Evolutionary conservation across 2,113 vertebrate genomes (phyloP), one percentile per base, ranked within the genome.

Genomic region (Leuciscus idus): DNA sequence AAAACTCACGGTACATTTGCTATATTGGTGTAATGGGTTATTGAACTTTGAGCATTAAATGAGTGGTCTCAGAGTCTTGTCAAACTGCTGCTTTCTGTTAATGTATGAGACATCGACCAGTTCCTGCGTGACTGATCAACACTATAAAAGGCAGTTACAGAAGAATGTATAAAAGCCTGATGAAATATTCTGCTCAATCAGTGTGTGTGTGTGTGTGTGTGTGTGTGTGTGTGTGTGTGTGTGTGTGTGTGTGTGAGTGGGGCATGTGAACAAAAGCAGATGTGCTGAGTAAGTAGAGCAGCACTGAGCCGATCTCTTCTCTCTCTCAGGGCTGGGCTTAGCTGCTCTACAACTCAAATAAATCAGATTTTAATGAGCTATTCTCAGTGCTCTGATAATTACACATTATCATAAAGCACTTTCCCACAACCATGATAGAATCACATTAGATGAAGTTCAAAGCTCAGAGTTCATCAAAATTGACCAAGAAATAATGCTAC

Each of bases 271-370:
- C 82, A 59, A 59, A 85, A 39, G 84, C 70, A 82, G 59, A 88
- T 50, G 74, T 82, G 83, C 83, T 82, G 83, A 88, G 59, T 70
- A 88, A 85, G 70, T 26, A 68, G 26, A 70, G 62, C 43, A 30
- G 62, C 46, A 33, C 46, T 1, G 43, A 64, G 59, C 21, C 52
- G 36, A 55, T 59, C 76, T 59, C 76, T 78, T 81, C 79, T 48
- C 39, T 30, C 48, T 48, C 79, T 64, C 39, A 28, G 59, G 36
- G 21, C 59, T 19, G 2, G 36, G 36, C 36, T 64, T 11, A 11
- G 17, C 61, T 26, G 61, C 43, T 64, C 23, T 46, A 62, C 36
- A 43, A 82, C 43, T 82, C 59, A 50, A 33, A 82, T 82, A 68
- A 82, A 82, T 62, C 81, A 33, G 46, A 82, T 66, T 82, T 80